Conservation (phyloP, 2,888 invertebrate species). For the Spilarctia lutea region DNA sequence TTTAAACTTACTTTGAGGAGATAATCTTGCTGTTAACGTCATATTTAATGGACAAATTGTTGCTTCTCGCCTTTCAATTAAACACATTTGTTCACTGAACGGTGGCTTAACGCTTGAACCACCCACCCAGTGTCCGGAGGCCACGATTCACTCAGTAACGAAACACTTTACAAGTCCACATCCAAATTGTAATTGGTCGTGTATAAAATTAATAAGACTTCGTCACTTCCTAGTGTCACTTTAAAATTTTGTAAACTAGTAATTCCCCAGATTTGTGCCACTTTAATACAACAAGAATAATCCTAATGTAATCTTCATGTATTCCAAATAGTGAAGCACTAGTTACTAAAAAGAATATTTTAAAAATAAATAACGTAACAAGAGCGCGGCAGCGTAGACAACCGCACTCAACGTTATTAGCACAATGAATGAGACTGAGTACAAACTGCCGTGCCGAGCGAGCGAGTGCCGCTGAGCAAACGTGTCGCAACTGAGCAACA, state of each 20-base stretch:
- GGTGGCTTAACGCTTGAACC: constrained; percentile 60
- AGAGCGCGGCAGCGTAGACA: neutral
- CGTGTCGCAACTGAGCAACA: constrained; percentile 43
- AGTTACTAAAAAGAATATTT: neutral
- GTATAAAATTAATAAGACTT: constrained; percentile 10
- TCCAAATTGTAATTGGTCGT: constrained; percentile 33
- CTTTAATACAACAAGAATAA: neutral
- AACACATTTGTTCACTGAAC: constrained; percentile 70
- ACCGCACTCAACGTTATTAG: constrained; percentile 19
- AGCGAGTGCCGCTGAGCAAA: neutral
- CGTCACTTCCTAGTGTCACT: constrained; percentile 35
- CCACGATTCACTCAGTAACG: constrained; percentile 60
- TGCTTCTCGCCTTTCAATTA: constrained; percentile 66
- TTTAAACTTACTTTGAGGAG: constrained; percentile 74
- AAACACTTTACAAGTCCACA: constrained; percentile 33
- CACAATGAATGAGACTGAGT: constrained; percentile 13
- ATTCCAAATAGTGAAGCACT: constrained; percentile 1
- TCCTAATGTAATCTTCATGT: neutral
- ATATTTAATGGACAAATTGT: constrained; percentile 70
- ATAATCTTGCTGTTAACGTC: constrained; percentile 78
- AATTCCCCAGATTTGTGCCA: neutral
- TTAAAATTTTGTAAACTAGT: constrained; percentile 14
- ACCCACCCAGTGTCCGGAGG: constrained; percentile 62
- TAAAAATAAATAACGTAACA: neutral
- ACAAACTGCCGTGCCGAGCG: no score